Conservation (phyloP, 1,140 invertebrate species). For the Portunus trituberculatus region DNA sequence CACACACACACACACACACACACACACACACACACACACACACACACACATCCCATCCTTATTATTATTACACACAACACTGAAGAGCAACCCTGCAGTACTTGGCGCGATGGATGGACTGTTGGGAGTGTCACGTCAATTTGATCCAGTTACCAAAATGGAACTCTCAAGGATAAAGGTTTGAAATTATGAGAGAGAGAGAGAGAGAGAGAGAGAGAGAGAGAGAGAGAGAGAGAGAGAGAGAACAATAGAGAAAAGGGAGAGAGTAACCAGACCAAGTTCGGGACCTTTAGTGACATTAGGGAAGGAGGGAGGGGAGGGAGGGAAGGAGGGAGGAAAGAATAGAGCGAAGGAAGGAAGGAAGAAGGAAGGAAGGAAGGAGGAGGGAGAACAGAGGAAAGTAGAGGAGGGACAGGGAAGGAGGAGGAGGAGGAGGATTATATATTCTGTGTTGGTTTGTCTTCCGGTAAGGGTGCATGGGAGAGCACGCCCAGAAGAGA, state of each 20-base stretch:
- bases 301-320: neutral
- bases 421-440: neutral
- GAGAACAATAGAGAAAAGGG: neutral
- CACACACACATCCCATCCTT: too few relatives aligned
- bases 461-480: neutral
- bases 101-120: too few relatives aligned
- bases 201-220: neutral
- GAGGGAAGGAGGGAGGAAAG: neutral
- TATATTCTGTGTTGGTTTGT: slow-evolving; percentile 23
- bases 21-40: too few relatives aligned
- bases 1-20: too few relatives aligned
- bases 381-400: neutral
- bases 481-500: neutral
- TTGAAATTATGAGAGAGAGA: too few relatives aligned
- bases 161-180: too few relatives aligned
- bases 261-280: neutral
- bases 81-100: too few relatives aligned
- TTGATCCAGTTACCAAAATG: too few relatives aligned
- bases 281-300: neutral
- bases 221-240: slow-evolving; percentile 20
- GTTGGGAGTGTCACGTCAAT: too few relatives aligned
- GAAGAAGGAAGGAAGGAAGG: neutral
- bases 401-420: neutral
- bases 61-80: too few relatives aligned
- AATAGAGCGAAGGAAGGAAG: neutral